Evolutionary conservation across 2,888 invertebrate genomes (phyloP).

Genomic region (Lycaena phlaeas): DNA sequence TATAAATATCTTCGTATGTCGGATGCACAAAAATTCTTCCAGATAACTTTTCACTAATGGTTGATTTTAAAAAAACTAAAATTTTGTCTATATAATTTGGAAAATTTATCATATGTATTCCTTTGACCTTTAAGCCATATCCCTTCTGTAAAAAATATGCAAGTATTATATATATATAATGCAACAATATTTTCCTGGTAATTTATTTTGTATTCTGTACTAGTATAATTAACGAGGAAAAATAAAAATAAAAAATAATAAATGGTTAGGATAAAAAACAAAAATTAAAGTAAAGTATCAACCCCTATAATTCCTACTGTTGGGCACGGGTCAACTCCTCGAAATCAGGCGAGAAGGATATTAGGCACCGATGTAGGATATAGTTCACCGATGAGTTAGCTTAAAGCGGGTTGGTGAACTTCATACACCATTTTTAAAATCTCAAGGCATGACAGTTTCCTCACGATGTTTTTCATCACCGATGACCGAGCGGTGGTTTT

Average conservation of each 20-base stretch:
- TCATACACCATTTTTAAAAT: no score
- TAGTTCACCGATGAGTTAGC: no score
- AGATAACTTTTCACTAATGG: slow-evolving; percentile 33
- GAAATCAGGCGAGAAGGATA: no score
- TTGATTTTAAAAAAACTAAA: slow-evolving; percentile 31
- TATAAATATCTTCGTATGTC: slow-evolving; percentile 24
- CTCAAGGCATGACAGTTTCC: no score
- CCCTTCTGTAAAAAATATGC: slow-evolving; percentile 28
- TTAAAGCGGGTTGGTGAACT: no score
- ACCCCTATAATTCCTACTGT: no score
- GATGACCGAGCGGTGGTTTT: no score
- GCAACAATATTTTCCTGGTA: background rate
- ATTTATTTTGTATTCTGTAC: background rate
- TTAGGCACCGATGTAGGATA: no score
- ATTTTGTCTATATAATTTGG: slow-evolving; percentile 34
- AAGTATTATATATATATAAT: background rate
- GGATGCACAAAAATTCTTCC: slow-evolving; percentile 28
- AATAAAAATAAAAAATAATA: background rate
- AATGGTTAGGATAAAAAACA: no score
- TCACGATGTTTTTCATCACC: no score
- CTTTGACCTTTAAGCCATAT: slow-evolving; percentile 33
- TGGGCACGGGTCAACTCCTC: no score
- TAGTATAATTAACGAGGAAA: background rate
- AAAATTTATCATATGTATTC: slow-evolving; percentile 33
- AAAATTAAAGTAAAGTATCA: no score